Base-by-base conservation (phyloP, 2,113 vertebrate species). In the Eclectus roratus region DNA sequence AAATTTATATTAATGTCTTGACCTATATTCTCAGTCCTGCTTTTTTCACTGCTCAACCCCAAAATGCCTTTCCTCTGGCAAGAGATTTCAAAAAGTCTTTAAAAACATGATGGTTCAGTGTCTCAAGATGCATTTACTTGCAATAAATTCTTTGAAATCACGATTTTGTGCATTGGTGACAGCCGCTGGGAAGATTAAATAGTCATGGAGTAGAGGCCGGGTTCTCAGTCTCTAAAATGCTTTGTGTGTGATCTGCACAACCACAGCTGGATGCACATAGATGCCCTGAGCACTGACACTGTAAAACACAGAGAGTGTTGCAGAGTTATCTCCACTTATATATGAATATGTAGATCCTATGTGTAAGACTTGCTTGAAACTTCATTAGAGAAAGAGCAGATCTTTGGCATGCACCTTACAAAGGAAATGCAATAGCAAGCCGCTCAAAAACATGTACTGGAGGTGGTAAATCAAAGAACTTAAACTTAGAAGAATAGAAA, bases 1-100 rank as follows among this genome's bases (percentile, higher is more conserved):
- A 98, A 98, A 98, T 98, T 98, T 98, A 99, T 99, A 98, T 98
- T 98, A 97, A 98, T 97, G 98, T 91, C 97, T 94, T 98, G 97
- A 97, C 98, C 97, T 98, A 97, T 98, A 97, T 98, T 97, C 96
- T 97, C 97, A 98, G 97, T 94, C 80, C 71, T 85, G 88, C 73
- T 94, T 97, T 98, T 97, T 96, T 89, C 85, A 94, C 89, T 84
- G 82, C 94, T 97, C 90, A 73, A 33, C 76, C 52, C 94, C 82
- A 47, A 95, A 97, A 77, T 47, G 49, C 96, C 97, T 96, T 95
- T 95, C 39, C 80, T 95, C 70, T 80, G 86, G 72, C 81, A 96
- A 90, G 24, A 88, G 95, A 92, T 85, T 95, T 94, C 88, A 85
- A 81, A 85, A 68, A 76, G 80, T 87, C 66, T 82, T 73, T 63